Base-by-base conservation (phyloP, 2,888 invertebrate genomes). In the Polydrusus cervinus region DNA sequence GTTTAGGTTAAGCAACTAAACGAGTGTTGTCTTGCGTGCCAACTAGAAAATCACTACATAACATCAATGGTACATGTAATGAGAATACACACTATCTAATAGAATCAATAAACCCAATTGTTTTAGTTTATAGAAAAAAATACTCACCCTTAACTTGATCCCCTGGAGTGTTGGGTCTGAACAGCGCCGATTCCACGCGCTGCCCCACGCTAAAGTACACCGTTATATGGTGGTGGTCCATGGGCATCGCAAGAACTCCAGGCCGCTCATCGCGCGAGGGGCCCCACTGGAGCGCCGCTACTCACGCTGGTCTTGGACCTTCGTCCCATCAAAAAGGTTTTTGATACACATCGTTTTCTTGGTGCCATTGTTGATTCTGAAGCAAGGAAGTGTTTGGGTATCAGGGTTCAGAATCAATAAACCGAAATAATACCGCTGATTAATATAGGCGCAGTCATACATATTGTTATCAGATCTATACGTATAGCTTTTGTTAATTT, bases 241-340 rank as follows among this genome's bases (percentile, higher is more conserved):
- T 86, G 71, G 79, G 84, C 80, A 89, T 86, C 79, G 86, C 86
- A 80, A 87, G 86, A 74, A 88, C 86, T 76, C 86, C 85, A 79
- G 87, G 86, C 81, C 89, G 89, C 66, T 90, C 89, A 83, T 89
- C 90, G 87, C 87, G 89, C 89, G 84, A 89, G 89, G 74, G 88
- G 6, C 89, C 89, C 67, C 88, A 71, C 68, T 69, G 75, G 53
- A 45, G 51, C 66, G 65, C 66, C 71, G 69, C 77, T 76, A 70
- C 68, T 71, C 61, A 55, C 73, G 67, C 57, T 43, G 57, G 43
- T 43, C 13, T 57, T 43, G 57, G 45, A 55, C 57, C 53, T 57
- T 51, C 65, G 47, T 18, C 16, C 16, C 2, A 30, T 7, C 1
- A 49, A 34, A 34, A 11, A 34, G 2, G 10, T 34, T 34, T n/a